These are phyloP conservation scores for Cossypha dichroa DNA, from an alignment of 2,797 vertebrate species.

Conservation along the genomic window DNA sequence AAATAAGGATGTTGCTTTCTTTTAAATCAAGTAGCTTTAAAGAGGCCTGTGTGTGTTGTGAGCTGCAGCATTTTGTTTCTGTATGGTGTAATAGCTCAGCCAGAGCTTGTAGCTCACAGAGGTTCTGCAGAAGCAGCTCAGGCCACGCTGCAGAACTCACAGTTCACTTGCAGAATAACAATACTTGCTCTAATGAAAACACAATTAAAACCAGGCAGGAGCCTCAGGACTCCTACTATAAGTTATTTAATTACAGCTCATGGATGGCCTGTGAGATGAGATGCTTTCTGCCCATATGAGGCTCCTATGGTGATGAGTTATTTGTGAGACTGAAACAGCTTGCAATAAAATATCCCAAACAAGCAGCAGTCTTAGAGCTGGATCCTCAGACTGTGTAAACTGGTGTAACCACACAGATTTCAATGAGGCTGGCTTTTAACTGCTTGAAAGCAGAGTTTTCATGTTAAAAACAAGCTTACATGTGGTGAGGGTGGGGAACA, in stretches of 20 bases:
- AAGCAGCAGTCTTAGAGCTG: background rate
- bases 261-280: background rate
- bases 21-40: background rate
- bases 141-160: background rate
- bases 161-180: background rate
- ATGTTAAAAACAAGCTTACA: background rate
- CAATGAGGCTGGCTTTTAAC: background rate
- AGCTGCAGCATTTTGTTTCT: background rate
- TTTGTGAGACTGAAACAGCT: background rate
- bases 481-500: background rate
- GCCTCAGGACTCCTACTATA: constrained; percentile 6
- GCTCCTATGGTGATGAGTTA: background rate
- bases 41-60: background rate
- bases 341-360: background rate
- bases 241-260: constrained; percentile 29
- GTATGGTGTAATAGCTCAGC: background rate
- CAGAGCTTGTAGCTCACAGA: background rate
- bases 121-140: background rate
- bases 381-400: background rate
- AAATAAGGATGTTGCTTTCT: background rate
- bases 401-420: background rate
- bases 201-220: constrained; percentile 7
- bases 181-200: constrained; percentile 14
- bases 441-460: background rate
- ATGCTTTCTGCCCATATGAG: background rate